Base-by-base conservation (phyloP, 2,113 vertebrate species). In the Rhegmatorhina hoffmannsi region DNA sequence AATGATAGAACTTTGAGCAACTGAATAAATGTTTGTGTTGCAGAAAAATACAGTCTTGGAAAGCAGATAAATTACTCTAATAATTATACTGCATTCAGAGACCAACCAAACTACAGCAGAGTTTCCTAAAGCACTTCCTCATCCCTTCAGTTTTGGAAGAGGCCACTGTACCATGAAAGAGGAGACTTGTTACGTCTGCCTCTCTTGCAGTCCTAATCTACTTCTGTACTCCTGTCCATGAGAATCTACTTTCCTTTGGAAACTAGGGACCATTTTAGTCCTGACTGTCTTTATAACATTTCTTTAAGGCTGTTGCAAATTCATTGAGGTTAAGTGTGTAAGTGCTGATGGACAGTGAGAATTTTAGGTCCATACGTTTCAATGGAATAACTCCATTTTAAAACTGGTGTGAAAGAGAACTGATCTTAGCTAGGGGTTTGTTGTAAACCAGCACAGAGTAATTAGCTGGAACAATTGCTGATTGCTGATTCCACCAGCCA, bases 1-100 rank as follows among this genome's bases (percentile, higher is more conserved):
- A 96, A 79, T 62, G 10, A 87, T 72, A 92, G 56, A 89, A 90
- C 95, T 97, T 96, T 96, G 89, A 96, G 78, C 67, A 94, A 90
- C 85, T 29, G 19, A 90, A 87, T 90, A 96, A 96, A 92, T 93
- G 96, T 70, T 89, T 88, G 66, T n/a, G 46, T 91, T 95, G 92
- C 82, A 90, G 67, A 90, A 89, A 96, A 96, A 92, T 85, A 87
- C 40, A 79, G 40, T 83, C 81, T 95, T 94, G 73, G 74, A 94
- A 86, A 93, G 91, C 43, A 81, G 82, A 80, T 59, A 96, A 96
- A 92, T 90, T 74, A 89, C 68, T 90, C 85, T 59, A 73, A 93
- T 94, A 91, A 44, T 91, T 89, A 70, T 95, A 87, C 59, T 90
- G 43, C 70, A 84, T 72, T 90, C 69, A 80, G 81, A 95, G 40